phyloP scores from a whole-genome alignment of 1,140 invertebrate genomes.

The Zaprionus ghesquierei region DNA sequence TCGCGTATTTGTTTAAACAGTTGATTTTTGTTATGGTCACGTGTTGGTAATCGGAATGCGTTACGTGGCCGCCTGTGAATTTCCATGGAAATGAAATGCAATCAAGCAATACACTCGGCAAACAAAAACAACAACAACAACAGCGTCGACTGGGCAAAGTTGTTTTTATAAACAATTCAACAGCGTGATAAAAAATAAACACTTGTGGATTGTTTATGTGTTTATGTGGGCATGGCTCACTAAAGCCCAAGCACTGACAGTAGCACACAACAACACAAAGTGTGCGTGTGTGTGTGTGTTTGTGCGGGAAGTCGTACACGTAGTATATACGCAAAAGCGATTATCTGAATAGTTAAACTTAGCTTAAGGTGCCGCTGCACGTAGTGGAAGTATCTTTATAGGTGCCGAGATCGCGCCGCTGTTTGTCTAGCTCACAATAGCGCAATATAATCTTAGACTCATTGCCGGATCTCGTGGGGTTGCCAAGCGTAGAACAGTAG shows the following conservation, averaged over 20 bases:
- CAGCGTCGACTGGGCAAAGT: slow-evolving; percentile 20
- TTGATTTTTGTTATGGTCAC: slow-evolving; percentile 56
- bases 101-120: slow-evolving; percentile 18
- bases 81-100: slow-evolving; percentile 63
- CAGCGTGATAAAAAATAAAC: slow-evolving; percentile 44
- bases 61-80: slow-evolving; percentile 57
- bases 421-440: neutral
- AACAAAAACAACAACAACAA: neutral
- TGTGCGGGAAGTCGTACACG: neutral
- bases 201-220: slow-evolving; percentile 56
- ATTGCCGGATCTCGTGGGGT: neutral
- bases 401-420: neutral
- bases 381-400: neutral
- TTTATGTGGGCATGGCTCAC: slow-evolving; percentile 34
- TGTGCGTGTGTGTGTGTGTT: neutral
- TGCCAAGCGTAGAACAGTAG: neutral
- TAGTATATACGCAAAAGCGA: neutral
- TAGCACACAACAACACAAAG: neutral
- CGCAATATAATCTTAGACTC: neutral
- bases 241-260: neutral
- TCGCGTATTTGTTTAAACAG: slow-evolving; percentile 22
- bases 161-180: slow-evolving; percentile 37
- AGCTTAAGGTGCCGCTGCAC: neutral
- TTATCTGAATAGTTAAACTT: neutral
- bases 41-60: slow-evolving; percentile 57